Conservation (phyloP, 1,140 invertebrate genomes). For the Drosophila pseudoobscura region DNA sequence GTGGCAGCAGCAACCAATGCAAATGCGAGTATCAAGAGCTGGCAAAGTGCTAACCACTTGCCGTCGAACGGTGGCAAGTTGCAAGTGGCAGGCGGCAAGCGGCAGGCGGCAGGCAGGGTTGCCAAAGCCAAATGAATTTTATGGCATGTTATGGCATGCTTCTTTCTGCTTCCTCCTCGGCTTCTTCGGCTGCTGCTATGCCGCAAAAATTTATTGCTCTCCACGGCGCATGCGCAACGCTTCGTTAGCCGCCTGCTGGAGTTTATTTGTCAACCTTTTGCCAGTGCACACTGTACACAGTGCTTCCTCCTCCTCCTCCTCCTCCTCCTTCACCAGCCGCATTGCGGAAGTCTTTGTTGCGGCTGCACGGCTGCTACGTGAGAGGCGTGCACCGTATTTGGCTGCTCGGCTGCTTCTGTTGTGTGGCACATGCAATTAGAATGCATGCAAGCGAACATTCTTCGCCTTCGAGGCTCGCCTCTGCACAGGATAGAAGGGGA, state of each 20-base stretch:
- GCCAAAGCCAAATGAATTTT: constrained; percentile 70
- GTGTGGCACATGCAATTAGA: constrained; percentile 67
- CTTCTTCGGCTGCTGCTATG: not conserved
- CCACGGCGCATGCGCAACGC: constrained; percentile 35
- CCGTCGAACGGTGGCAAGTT: constrained; percentile 50
- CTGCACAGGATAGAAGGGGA: not conserved
- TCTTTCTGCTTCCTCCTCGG: not conserved
- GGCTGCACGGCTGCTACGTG: constrained; percentile 17
- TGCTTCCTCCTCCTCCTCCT: not conserved
- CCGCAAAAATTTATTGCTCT: constrained; percentile 53
- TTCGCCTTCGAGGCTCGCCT: constrained; percentile 31
- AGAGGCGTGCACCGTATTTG: constrained; percentile 63
- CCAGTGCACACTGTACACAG: constrained; percentile 13
- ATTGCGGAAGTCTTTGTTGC: constrained; percentile 67
- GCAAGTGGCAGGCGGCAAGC: not conserved
- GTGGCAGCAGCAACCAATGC: constrained; percentile 8
- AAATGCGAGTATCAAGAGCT: constrained; percentile 40
- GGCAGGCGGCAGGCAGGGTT: constrained; percentile 43
- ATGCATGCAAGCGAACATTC: constrained; percentile 70
- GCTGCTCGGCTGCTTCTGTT: constrained; percentile 22
- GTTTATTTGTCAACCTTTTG: constrained; percentile 67
- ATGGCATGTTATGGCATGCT: constrained; percentile 50
- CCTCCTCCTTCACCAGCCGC: not conserved
- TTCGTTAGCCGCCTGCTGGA: constrained; percentile 48
- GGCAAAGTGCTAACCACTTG: constrained; percentile 47